These are phyloP conservation scores for Prionailurus viverrinus DNA, from an alignment of 2,113 vertebrate genomes.

Conservation along the genomic window DNA sequence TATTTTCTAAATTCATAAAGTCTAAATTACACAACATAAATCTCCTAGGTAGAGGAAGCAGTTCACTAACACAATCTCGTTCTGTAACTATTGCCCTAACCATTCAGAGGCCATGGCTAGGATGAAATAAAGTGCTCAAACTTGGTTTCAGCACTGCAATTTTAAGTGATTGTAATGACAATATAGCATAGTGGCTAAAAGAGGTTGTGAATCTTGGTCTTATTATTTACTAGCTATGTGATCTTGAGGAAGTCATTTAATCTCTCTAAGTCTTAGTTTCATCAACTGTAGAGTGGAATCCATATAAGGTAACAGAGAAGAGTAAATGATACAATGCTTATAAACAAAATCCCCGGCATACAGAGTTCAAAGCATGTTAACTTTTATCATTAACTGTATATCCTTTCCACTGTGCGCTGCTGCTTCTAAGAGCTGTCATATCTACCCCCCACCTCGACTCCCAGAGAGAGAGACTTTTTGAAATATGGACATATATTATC, in stretches of 20 bases:
- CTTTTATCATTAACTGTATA: slow-evolving; percentile 24
- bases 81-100: neutral
- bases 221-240: neutral
- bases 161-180: neutral
- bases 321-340: slow-evolving; percentile 9
- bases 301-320: neutral
- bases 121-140: slow-evolving; percentile 13
- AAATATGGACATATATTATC: slow-evolving; percentile 11
- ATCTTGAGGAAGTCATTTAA: slow-evolving; percentile 9
- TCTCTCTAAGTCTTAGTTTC: neutral
- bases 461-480: neutral
- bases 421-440: neutral
- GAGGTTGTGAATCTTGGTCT: slow-evolving; percentile 13
- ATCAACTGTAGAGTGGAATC: slow-evolving; percentile 35
- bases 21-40: slow-evolving; percentile 25
- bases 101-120: neutral
- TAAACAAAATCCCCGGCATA: neutral
- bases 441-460: neutral
- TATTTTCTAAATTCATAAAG: slow-evolving; percentile 29
- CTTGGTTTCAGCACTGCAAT: neutral
- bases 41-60: neutral
- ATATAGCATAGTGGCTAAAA: neutral
- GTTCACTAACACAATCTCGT: slow-evolving; percentile 28
- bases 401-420: neutral
- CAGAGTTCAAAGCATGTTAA: neutral